phyloP scores from a whole-genome alignment of 2,113 vertebrate species.

The Dasyprocta punctata region DNA sequence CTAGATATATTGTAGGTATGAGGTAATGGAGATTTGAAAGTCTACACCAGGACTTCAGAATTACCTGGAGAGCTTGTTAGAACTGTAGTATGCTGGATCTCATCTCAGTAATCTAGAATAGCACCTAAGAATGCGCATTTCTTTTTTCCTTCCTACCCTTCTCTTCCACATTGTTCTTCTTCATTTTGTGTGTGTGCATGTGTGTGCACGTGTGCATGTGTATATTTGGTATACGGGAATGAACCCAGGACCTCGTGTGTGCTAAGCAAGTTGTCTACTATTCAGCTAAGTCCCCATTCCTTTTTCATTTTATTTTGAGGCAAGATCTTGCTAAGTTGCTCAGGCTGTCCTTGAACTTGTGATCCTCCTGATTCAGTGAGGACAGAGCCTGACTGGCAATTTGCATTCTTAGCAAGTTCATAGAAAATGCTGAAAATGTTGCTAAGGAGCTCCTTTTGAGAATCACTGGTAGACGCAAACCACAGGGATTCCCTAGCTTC shows the following conservation, averaged over 20 bases:
- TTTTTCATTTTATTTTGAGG: neutral
- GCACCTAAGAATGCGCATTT: neutral
- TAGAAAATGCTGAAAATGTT: neutral
- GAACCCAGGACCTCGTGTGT: neutral
- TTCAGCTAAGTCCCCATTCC: neutral
- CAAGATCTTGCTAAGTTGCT: neutral
- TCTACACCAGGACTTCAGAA: neutral
- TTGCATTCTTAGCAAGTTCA: neutral
- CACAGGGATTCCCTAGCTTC: neutral
- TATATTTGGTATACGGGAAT: neutral
- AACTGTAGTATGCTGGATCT: neutral
- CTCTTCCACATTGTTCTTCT: neutral
- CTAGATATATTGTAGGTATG: accelerated
- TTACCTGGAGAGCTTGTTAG: neutral
- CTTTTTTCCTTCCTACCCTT: neutral
- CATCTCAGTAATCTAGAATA: neutral
- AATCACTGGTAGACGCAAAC: neutral
- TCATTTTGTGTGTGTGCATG: neutral
- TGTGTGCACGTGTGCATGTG: neutral
- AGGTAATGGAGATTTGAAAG: neutral
- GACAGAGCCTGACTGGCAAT: neutral
- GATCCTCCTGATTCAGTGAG: neutral
- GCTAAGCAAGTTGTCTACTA: neutral
- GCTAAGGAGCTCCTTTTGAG: neutral
- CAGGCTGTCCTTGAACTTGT: neutral